A percentile compares a stretch with the other conserved stretches of the same genome.
phyloP scores from a whole-genome alignment of 2,888 invertebrate species.

The Drosophila mercatorum region DNA sequence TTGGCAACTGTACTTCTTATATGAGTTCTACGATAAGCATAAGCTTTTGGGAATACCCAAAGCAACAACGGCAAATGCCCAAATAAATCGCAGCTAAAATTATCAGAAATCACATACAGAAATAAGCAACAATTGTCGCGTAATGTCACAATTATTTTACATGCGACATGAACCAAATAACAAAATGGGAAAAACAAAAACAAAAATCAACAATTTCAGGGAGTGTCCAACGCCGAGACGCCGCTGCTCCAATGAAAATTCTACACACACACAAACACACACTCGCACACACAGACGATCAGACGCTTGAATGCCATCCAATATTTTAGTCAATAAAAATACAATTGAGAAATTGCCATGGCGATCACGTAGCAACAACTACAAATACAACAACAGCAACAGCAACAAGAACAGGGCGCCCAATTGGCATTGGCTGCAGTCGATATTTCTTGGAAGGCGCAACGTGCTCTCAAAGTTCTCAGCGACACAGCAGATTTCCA shows the following conservation, averaged over 20 bases:
- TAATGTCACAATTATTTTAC: conserved; percentile 68
- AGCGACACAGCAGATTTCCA: conserved; percentile 30
- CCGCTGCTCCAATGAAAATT: conserved; percentile 63
- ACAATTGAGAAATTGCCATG: conserved; percentile 79
- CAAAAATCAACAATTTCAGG: conserved; percentile 44
- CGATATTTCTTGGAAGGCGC: conserved; percentile 56
- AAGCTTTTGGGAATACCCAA: background rate
- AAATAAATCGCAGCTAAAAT: conserved; percentile 41
- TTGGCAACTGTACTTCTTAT: background rate
- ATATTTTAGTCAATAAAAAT: conserved; percentile 76
- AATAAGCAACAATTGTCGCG: conserved; percentile 49
- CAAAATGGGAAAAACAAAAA: conserved; percentile 29
- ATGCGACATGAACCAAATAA: conserved; percentile 72
- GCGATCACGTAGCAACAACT: conserved; percentile 71
- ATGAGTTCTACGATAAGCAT: background rate
- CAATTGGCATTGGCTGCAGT: conserved; percentile 62
- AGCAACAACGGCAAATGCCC: conserved; percentile 16
- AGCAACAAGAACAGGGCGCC: conserved; percentile 41
- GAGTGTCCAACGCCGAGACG: conserved; percentile 52
- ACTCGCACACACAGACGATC: conserved; percentile 23
- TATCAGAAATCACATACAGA: conserved; percentile 22
- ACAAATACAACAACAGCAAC: conserved; percentile 25
- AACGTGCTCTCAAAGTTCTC: conserved; percentile 25
- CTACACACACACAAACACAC: conserved; percentile 51
- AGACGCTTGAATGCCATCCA: conserved; percentile 66